A percentile compares a stretch with the other conserved stretches of the same genome.
Conservation (phyloP, 2,888 invertebrate genomes). For the Tortrix viridana region DNA sequence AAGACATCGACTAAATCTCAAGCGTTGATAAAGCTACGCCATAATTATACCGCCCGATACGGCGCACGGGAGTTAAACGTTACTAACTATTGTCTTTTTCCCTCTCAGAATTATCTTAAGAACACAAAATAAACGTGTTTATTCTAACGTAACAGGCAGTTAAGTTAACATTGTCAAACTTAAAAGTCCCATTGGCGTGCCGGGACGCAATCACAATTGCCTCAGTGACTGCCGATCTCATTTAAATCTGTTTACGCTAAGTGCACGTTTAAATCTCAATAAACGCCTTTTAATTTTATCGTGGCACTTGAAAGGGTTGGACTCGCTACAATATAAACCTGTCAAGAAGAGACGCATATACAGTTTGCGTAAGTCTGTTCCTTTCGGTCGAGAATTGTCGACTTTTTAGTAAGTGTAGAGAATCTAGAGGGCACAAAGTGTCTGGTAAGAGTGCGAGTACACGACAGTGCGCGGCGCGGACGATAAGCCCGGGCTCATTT, state of each 20-base stretch:
- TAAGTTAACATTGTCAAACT: too few relatives aligned
- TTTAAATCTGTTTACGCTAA: slow-evolving; percentile 57
- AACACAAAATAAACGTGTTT: too few relatives aligned
- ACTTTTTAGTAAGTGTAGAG: slow-evolving; percentile 10
- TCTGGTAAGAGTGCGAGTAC: slow-evolving; percentile 36
- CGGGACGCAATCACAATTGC: slow-evolving; percentile 1
- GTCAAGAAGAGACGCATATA: slow-evolving; percentile 8
- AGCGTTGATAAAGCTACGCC: slow-evolving; percentile 63
- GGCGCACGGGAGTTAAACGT: slow-evolving; percentile 36
- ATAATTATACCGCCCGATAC: slow-evolving; percentile 67
- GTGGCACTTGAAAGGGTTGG: slow-evolving; percentile 41
- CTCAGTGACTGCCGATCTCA: slow-evolving; percentile 52
- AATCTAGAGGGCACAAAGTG: slow-evolving; percentile 33
- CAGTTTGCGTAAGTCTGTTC: slow-evolving; percentile 23
- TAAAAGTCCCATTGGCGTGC: slow-evolving; percentile 1
- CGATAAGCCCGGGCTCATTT: slow-evolving; percentile 78
- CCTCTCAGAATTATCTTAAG: too few relatives aligned
- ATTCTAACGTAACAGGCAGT: too few relatives aligned
- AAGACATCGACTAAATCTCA: slow-evolving; percentile 71
- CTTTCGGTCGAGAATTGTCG: slow-evolving; percentile 10
- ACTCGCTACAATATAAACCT: slow-evolving; percentile 19
- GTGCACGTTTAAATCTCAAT: slow-evolving; percentile 47
- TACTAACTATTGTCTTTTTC: slow-evolving; percentile 17
- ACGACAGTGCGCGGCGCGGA: slow-evolving; percentile 53
- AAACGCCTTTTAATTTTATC: slow-evolving; percentile 50